These are phyloP conservation scores for Stichopus horrens DNA, from an alignment of 53 echinoderm and acorn worm genomes.

Conservation along the genomic window DNA sequence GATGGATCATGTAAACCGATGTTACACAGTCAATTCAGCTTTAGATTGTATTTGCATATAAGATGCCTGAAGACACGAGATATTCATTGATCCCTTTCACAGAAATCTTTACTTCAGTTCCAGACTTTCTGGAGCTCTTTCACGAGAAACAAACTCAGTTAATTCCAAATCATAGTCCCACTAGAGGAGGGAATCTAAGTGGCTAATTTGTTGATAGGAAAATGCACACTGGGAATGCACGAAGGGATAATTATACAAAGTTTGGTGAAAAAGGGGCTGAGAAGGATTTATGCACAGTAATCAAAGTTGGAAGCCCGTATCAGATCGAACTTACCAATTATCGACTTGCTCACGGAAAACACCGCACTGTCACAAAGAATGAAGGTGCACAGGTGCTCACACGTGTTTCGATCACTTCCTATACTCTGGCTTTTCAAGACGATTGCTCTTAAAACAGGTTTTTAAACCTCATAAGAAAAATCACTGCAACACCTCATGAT, in stretches of 20 bases:
- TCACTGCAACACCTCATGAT: background rate
- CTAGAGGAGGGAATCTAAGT: too few relatives aligned
- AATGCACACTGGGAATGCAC: too few relatives aligned
- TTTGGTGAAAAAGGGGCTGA: background rate
- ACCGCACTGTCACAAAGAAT: too few relatives aligned
- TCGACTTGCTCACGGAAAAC: too few relatives aligned
- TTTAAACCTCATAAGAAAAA: background rate
- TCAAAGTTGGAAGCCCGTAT: background rate
- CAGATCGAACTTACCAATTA: background rate
- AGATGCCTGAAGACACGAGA: constrained; percentile 35
- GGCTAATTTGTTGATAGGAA: too few relatives aligned
- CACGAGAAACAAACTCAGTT: too few relatives aligned
- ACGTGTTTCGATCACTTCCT: too few relatives aligned
- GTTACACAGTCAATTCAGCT: background rate
- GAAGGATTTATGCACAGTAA: background rate
- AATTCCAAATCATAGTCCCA: too few relatives aligned
- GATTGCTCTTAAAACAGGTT: background rate
- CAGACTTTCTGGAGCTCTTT: background rate
- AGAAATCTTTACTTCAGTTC: background rate
- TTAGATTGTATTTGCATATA: background rate
- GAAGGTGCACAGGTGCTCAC: too few relatives aligned
- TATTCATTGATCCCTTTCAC: background rate
- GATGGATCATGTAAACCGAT: too few relatives aligned
- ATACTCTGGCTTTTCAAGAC: too few relatives aligned
- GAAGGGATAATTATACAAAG: background rate